phyloP scores from a whole-genome alignment of 2,113 vertebrate species.

The Solenodon paradoxus region DNA sequence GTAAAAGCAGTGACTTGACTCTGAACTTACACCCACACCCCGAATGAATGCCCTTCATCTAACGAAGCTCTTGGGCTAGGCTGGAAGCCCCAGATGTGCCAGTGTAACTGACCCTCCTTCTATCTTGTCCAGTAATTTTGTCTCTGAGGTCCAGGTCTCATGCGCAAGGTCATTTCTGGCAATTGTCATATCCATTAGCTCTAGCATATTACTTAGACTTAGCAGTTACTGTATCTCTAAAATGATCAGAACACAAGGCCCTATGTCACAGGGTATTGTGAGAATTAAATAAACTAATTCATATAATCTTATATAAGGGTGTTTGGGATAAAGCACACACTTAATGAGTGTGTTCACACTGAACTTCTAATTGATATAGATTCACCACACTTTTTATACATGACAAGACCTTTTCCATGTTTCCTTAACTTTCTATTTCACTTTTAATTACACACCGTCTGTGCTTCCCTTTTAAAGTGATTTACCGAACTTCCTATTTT shows the following conservation, averaged over 20 bases:
- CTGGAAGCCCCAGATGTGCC: background rate
- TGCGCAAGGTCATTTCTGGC: accelerated
- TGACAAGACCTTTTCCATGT: background rate
- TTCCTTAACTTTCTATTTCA: background rate
- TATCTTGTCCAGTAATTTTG: accelerated
- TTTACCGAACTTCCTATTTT: background rate
- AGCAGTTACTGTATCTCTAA: too few species aligned
- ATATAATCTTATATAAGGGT: background rate
- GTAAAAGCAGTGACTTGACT: background rate
- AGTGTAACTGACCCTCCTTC: background rate
- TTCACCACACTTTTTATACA: background rate
- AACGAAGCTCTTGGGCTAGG: background rate
- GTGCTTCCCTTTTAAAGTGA: background rate
- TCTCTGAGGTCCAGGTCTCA: background rate
- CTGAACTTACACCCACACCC: accelerated
- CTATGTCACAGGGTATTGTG: accelerated
- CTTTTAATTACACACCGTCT: background rate
- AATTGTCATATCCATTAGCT: background rate
- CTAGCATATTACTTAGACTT: background rate
- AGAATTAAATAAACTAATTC: background rate
- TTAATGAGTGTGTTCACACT: accelerated
- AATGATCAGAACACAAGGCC: too few species aligned
- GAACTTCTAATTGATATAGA: background rate
- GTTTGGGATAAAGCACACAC: accelerated
- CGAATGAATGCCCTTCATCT: accelerated